Base-by-base conservation (phyloP, 2,113 vertebrate species). In the Dicentrarchus labrax region DNA sequence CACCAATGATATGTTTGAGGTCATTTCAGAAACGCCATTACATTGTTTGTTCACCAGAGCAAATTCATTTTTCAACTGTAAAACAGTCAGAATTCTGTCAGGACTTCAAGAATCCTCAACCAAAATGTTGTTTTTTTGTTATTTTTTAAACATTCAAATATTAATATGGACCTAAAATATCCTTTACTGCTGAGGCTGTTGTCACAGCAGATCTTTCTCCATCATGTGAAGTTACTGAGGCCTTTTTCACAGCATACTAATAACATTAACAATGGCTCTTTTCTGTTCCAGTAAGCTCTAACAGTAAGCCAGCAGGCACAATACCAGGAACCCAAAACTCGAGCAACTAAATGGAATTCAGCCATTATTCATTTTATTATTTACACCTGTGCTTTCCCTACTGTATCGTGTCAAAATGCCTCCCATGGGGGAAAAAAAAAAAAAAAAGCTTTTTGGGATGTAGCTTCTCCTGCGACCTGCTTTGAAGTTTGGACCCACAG, bases 401-500 rank as follows among this genome's bases (percentile, higher is more conserved):
- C 13, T 21, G 30, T 64, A 30, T 57, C 53, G 15, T 66, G 57
- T 70, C 50, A 19, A 39, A 71, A 57, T 19, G 24, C 16, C 64
- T 50, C 8, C 5, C 1, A 22, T 57, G 50, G 30, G n/a, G n/a
- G n/a, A n/a, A n/a, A 30, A 30, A 30, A 30, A 30, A 30, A 30
- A 30, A 30, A 48, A 61, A 53, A 22, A 8, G 4, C 6, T 0
- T 19, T 1, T 1, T 9, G 56, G 39, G 51, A 22, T 41, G 36
- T 17, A 6, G 11, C 43, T 43, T n/a, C 47, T 24, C 6, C 19
- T 43, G 36, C 16, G 36, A 9, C 47, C 13, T 8, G 4, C 22
- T 68, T 56, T 51, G 17, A 70, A 50, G 30, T 62, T 19, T 36
- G 22, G 43, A 72, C 43, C 57, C 66, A 66, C 71, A 15, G 19